Evolutionary conservation across 2,797 vertebrate species (phyloP).

Genomic region (Oryzias sinensis): DNA sequence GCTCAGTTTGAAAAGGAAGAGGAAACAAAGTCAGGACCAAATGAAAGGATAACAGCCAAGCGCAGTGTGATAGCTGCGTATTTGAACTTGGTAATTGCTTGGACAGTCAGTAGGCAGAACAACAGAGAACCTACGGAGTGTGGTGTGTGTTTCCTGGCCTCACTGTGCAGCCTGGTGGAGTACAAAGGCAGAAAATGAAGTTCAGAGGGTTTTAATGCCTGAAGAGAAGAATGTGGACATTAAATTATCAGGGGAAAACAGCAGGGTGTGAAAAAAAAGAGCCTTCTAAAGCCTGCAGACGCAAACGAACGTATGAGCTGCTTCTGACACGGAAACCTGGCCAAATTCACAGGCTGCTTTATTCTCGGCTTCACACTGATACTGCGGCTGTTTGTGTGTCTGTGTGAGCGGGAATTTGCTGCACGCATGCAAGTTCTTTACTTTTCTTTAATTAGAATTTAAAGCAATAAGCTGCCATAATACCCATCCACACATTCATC

Average conservation of each 20-base stretch:
- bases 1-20: conserved; percentile 38
- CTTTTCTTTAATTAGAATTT: conserved; percentile 66
- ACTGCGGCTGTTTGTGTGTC: conserved; percentile 46
- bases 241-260: conserved; percentile 81
- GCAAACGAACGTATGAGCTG: conserved; percentile 63
- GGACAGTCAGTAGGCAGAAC: conserved; percentile 65
- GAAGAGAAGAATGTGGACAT: conserved; percentile 76
- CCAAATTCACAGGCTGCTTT: conserved; percentile 73
- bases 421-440: conserved; percentile 35
- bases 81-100: conserved; percentile 77
- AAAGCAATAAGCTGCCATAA: conserved; percentile 56
- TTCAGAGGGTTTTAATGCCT: conserved; percentile 78
- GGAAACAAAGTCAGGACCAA: conserved; percentile 35
- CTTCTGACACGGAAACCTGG: conserved; percentile 78
- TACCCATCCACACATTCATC: conserved; percentile 35
- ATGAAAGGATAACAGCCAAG: conserved; percentile 64
- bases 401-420: conserved; percentile 17
- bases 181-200: conserved; percentile 74
- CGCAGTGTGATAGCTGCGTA: conserved; percentile 59
- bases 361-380: conserved; percentile 74
- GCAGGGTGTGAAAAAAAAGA: conserved; percentile 75
- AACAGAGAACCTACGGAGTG: conserved; percentile 68
- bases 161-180: conserved; percentile 64
- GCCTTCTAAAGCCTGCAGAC: conserved; percentile 66
- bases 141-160: conserved; percentile 72